A percentile compares a stretch with the other conserved stretches of the same genome.
These are phyloP conservation scores for Macrosoma leucophasiata DNA, from an alignment of 2,888 invertebrate genomes.

Conservation along the genomic window DNA sequence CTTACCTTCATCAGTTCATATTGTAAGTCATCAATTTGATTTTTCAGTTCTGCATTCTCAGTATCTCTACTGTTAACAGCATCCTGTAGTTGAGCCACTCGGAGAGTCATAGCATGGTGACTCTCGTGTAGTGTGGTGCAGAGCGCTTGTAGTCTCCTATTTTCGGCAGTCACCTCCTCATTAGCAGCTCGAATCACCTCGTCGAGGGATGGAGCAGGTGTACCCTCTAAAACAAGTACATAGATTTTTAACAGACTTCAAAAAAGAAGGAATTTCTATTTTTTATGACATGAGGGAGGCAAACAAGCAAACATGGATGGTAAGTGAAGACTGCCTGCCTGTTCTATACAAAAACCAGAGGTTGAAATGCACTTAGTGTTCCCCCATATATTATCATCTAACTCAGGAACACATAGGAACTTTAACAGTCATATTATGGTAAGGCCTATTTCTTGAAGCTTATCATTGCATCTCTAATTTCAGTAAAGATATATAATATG, in stretches of 20 bases:
- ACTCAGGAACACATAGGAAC: too few species aligned
- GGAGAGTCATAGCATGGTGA: slow-evolving; percentile 93
- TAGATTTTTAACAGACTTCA: too few species aligned
- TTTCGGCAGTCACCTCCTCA: slow-evolving; percentile 91
- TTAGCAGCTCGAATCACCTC: slow-evolving; percentile 90
- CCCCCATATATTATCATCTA: too few species aligned
- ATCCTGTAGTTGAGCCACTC: slow-evolving; percentile 92
- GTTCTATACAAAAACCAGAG: too few species aligned
- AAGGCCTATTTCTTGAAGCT: too few species aligned
- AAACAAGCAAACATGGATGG: slow-evolving; percentile 1
- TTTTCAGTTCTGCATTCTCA: slow-evolving; percentile 94
- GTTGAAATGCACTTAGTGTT: too few species aligned
- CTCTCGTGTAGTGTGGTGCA: slow-evolving; percentile 94
- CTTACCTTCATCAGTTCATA: slow-evolving; percentile 89
- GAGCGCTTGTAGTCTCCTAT: slow-evolving; percentile 91
- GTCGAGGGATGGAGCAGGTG: slow-evolving; percentile 83
- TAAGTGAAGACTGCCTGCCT: too few species aligned
- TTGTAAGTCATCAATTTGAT: slow-evolving; percentile 96
- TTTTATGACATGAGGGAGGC: too few species aligned
- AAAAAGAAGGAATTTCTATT: too few species aligned
- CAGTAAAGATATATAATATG: too few species aligned
- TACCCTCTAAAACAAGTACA: slow-evolving; percentile 56
- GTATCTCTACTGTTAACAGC: slow-evolving; percentile 94
- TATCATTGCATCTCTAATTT: too few species aligned
- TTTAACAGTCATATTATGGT: too few species aligned